phyloP scores from a whole-genome alignment of 1,140 invertebrate genomes.

The Lepidotrigona ventralis region DNA sequence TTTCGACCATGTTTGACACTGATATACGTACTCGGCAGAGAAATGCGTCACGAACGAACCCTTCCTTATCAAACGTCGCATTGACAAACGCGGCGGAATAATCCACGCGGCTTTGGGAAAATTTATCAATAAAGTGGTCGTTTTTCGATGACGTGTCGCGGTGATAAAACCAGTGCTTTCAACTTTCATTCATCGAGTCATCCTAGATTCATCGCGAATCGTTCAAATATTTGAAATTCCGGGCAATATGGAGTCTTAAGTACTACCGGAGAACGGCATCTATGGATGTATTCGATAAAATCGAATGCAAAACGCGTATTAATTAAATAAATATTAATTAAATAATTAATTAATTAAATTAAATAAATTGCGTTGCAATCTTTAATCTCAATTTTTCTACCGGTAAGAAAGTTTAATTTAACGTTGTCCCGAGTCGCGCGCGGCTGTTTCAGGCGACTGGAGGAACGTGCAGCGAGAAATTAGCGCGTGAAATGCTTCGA shows the following conservation, averaged over 20 bases:
- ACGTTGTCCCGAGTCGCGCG: no score
- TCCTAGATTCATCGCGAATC: neutral
- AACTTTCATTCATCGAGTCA: neutral
- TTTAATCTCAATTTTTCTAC: neutral
- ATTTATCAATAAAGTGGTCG: slow-evolving; percentile 20
- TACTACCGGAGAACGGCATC: neutral
- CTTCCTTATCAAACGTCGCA: slow-evolving; percentile 35
- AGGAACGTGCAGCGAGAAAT: neutral
- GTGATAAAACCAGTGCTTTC: neutral
- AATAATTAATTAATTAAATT: no score
- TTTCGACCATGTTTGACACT: slow-evolving; percentile 48
- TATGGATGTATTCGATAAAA: neutral
- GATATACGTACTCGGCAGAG: neutral
- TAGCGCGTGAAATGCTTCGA: neutral
- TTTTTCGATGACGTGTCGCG: neutral
- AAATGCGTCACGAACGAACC: neutral
- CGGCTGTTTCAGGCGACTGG: neutral
- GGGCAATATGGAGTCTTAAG: neutral
- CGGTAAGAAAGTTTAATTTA: neutral
- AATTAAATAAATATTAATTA: no score
- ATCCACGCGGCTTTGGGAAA: neutral
- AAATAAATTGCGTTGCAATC: no score
- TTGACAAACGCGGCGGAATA: neutral
- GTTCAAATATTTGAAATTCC: neutral
- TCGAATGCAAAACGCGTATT: neutral